phyloP scores from a whole-genome alignment of 2,113 vertebrate genomes.

The Zeus faber region DNA sequence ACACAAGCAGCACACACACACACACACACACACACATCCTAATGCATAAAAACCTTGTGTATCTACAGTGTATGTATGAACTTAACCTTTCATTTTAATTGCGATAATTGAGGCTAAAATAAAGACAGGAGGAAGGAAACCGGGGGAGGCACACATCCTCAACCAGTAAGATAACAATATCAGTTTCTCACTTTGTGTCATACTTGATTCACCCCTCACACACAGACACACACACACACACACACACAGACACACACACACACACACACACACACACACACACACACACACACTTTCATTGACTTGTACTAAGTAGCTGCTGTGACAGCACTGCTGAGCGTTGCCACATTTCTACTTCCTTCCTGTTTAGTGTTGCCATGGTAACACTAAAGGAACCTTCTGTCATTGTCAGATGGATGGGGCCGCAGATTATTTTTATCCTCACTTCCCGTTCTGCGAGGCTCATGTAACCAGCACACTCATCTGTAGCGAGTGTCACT shows the following conservation, averaged over 20 bases:
- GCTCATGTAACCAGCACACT: slow-evolving; percentile 32
- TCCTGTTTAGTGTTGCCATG: slow-evolving; percentile 54
- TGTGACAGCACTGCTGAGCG: slow-evolving; percentile 52
- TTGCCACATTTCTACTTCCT: slow-evolving; percentile 64
- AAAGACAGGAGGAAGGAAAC: no score
- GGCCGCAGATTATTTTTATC: slow-evolving; percentile 63
- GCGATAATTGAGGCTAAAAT: no score
- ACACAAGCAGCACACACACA: background rate
- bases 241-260: background rate
- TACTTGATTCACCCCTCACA: no score
- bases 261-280: background rate
- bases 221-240: background rate
- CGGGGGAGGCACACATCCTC: no score
- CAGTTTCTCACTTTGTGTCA: no score
- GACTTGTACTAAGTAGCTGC: background rate
- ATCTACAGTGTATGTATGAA: no score
- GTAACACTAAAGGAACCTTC: slow-evolving; percentile 57
- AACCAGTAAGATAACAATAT: no score
- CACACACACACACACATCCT: background rate
- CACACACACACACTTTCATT: background rate
- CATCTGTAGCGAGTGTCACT: slow-evolving; percentile 22
- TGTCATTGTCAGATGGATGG: slow-evolving; percentile 49
- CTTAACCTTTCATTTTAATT: no score
- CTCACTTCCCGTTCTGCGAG: slow-evolving; percentile 56
- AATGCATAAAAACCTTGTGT: no score